Evolutionary conservation across 2,888 invertebrate species (phyloP).

Genomic region (Tribolium freemani): DNA sequence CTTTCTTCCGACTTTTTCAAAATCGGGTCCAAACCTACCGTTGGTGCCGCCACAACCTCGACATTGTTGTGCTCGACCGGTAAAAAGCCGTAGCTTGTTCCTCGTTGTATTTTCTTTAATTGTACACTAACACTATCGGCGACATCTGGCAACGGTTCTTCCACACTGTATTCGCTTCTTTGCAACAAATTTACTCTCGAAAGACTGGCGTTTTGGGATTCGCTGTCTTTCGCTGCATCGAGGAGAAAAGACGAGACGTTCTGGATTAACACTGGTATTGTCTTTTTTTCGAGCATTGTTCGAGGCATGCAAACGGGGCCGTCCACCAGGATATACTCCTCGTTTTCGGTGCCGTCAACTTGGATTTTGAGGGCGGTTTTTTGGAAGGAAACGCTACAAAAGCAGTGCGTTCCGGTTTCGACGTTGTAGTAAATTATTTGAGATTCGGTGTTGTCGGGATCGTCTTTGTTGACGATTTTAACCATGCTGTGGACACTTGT

Average conservation of each 20-base stretch:
- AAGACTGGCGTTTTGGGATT: background rate
- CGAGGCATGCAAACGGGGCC: conserved; percentile 54
- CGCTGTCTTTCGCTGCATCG: background rate
- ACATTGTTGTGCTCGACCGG: background rate
- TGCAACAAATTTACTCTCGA: conserved; percentile 12
- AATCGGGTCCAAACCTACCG: background rate
- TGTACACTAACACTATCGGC: conserved; percentile 7
- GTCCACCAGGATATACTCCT: conserved; percentile 52
- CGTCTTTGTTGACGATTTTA: background rate
- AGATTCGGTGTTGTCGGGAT: background rate
- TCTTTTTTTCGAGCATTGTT: conserved; percentile 44
- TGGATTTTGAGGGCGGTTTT: conserved; percentile 45
- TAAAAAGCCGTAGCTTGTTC: background rate
- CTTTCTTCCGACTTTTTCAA: background rate
- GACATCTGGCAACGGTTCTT: background rate
- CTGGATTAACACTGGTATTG: conserved; percentile 24
- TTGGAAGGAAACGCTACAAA: conserved; percentile 9
- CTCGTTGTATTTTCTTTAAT: background rate
- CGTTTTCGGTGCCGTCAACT: conserved; percentile 58
- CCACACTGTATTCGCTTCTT: background rate
- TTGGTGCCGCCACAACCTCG: background rate
- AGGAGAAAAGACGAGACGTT: conserved; percentile 30
- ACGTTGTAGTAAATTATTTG: background rate
- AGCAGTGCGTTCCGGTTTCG: background rate
- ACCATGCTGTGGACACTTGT: background rate